These are phyloP conservation scores for Euschistus heros DNA, from an alignment of 1,140 invertebrate genomes.

Conservation along the genomic window DNA sequence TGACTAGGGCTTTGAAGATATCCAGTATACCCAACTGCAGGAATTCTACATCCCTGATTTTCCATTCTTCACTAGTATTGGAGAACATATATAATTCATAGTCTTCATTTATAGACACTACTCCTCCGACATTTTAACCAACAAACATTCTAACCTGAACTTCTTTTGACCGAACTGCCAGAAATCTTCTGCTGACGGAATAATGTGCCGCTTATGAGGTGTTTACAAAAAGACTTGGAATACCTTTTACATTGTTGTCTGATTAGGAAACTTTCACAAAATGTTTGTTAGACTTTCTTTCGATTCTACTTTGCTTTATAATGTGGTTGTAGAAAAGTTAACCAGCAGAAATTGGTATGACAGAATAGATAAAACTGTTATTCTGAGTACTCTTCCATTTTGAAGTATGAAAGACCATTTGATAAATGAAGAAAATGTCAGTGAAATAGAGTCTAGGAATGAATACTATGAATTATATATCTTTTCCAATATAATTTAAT, in stretches of 20 bases:
- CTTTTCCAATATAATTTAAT: too few relatives aligned
- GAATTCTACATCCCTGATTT: slow-evolving; percentile 68
- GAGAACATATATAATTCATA: slow-evolving; percentile 69
- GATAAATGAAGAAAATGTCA: slow-evolving; percentile 72
- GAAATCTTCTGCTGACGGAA: too few relatives aligned
- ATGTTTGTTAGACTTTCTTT: slow-evolving; percentile 88
- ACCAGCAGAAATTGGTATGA: slow-evolving; percentile 80
- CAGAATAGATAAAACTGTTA: slow-evolving; percentile 85
- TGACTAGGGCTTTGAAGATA: slow-evolving; percentile 89
- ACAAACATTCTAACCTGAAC: too few relatives aligned
- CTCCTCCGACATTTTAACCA: too few relatives aligned
- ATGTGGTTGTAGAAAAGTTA: slow-evolving; percentile 82
- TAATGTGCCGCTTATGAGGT: too few relatives aligned
- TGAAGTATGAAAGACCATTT: slow-evolving; percentile 69
- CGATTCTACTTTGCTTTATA: slow-evolving; percentile 83
- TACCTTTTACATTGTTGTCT: too few relatives aligned
- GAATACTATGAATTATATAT: slow-evolving; percentile 92
- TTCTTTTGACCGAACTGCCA: too few relatives aligned
- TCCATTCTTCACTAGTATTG: slow-evolving; percentile 76
- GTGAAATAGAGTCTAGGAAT: slow-evolving; percentile 92
- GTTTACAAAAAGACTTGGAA: too few relatives aligned
- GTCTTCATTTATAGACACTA: too few relatives aligned
- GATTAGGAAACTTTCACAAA: slow-evolving; percentile 25
- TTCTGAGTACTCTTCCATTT: slow-evolving; percentile 91
- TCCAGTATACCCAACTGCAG: slow-evolving; percentile 86